phyloP scores from a whole-genome alignment of 2,797 vertebrate genomes.

The Cryptoblepharus egeriae region DNA sequence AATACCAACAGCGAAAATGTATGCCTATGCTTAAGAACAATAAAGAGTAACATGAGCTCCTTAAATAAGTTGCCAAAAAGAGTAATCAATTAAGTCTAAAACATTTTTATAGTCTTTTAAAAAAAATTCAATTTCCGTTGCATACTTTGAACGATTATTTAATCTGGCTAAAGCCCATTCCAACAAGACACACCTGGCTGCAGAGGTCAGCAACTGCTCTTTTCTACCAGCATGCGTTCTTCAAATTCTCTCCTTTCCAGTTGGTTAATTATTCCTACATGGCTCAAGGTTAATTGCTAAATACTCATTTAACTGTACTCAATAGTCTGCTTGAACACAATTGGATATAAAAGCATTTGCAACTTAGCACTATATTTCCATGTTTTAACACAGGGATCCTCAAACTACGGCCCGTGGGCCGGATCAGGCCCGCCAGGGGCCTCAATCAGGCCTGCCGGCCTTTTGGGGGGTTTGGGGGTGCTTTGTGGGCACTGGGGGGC shows the following conservation, averaged over 20 bases:
- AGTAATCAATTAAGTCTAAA: background rate
- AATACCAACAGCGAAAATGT: background rate
- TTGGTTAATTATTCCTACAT: slow-evolving; percentile 26
- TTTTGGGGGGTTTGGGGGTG: too few relatives aligned
- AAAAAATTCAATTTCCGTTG: slow-evolving; percentile 6
- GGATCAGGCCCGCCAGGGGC: too few relatives aligned
- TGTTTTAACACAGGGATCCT: too few relatives aligned
- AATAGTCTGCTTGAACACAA: background rate
- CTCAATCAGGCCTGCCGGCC: too few relatives aligned
- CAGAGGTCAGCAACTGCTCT: slow-evolving; percentile 2
- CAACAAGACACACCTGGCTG: slow-evolving; percentile 21
- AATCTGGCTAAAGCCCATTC: slow-evolving; percentile 32
- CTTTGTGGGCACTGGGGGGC: too few relatives aligned
- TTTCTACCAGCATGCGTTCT: background rate
- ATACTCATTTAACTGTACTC: background rate
- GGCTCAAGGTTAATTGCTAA: slow-evolving; percentile 14
- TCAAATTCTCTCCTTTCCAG: slow-evolving; percentile 1
- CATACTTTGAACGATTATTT: background rate
- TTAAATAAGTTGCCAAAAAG: background rate
- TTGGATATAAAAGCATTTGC: background rate
- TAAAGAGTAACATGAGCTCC: background rate
- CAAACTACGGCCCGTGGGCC: too few relatives aligned
- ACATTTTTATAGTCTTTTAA: background rate
- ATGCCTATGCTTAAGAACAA: background rate
- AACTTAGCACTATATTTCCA: background rate